These are phyloP conservation scores for Ciconia stormi DNA, from an alignment of 2,113 vertebrate genomes.

Conservation along the genomic window DNA sequence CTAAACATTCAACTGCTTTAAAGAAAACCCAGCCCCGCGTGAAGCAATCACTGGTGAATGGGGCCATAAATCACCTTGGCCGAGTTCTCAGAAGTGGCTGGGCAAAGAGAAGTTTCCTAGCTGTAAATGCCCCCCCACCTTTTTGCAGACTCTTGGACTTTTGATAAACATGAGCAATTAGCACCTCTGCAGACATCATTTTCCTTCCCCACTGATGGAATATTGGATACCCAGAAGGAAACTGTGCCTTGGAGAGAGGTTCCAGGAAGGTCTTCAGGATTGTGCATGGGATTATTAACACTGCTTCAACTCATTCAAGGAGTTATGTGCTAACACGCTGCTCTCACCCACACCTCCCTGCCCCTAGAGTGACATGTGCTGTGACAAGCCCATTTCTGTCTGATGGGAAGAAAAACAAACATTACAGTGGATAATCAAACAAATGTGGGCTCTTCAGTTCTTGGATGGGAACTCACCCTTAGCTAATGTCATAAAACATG, in stretches of 20 bases:
- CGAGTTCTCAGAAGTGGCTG: neutral
- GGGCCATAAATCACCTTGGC: constrained; percentile 8
- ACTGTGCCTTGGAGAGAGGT: neutral
- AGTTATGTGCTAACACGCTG: neutral
- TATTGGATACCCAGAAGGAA: constrained; percentile 8
- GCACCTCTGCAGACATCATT: neutral
- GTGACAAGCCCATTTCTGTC: constrained; percentile 15
- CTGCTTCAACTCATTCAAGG: neutral
- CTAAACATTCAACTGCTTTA: neutral
- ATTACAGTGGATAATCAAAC: constrained; percentile 32
- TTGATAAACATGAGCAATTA: constrained; percentile 24
- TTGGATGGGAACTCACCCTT: constrained; percentile 16
- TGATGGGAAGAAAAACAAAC: constrained; percentile 43
- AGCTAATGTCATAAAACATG: constrained; percentile 34
- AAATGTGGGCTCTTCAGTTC: neutral
- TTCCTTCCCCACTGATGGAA: neutral
- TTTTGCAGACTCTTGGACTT: neutral
- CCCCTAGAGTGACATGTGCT: neutral
- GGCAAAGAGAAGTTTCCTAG: neutral
- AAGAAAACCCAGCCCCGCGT: neutral
- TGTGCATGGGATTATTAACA: neutral
- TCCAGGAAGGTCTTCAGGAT: neutral
- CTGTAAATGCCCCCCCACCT: neutral
- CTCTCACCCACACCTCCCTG: neutral
- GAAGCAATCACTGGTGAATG: neutral